These are phyloP conservation scores for Empidonax alnorum DNA, from an alignment of 2,113 vertebrate genomes.

Conservation along the genomic window DNA sequence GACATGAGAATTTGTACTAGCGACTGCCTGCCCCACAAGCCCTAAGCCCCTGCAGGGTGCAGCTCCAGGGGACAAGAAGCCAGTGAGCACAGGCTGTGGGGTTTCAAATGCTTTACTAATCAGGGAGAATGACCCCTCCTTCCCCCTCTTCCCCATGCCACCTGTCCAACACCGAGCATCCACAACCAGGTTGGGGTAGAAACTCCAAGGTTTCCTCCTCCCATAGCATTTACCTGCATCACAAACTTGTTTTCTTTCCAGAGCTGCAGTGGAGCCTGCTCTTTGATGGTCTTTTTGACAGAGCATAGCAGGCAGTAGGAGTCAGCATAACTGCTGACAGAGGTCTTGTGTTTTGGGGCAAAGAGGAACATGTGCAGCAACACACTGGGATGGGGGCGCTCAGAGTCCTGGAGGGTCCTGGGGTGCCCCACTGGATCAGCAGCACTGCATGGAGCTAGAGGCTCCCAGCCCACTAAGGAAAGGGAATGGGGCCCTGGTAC, in stretches of 20 bases:
- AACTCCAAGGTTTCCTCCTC: background rate
- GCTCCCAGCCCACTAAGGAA: background rate
- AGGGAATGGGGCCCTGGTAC: background rate
- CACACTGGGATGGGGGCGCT: rapidly evolving
- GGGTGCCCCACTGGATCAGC: background rate
- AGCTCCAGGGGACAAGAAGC: background rate
- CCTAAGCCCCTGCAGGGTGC: background rate
- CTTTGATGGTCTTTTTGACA: conserved; percentile 45
- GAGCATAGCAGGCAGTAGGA: conserved; percentile 65
- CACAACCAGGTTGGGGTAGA: background rate
- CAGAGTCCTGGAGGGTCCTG: background rate
- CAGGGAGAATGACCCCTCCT: rapidly evolving
- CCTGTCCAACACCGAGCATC: background rate
- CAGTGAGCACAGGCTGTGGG: rapidly evolving
- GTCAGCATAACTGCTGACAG: conserved; percentile 71
- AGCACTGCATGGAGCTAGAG: background rate
- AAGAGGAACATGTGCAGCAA: conserved; percentile 62
- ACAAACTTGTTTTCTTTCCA: conserved; percentile 70
- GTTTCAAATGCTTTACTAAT: background rate
- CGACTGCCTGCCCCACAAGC: rapidly evolving
- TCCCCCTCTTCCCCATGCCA: rapidly evolving
- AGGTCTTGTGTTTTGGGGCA: conserved; percentile 66
- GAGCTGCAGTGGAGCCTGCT: background rate
- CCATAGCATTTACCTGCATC: background rate
- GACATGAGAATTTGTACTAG: background rate